phyloP scores from a whole-genome alignment of 2,113 vertebrate genomes.

The Passer domesticus region DNA sequence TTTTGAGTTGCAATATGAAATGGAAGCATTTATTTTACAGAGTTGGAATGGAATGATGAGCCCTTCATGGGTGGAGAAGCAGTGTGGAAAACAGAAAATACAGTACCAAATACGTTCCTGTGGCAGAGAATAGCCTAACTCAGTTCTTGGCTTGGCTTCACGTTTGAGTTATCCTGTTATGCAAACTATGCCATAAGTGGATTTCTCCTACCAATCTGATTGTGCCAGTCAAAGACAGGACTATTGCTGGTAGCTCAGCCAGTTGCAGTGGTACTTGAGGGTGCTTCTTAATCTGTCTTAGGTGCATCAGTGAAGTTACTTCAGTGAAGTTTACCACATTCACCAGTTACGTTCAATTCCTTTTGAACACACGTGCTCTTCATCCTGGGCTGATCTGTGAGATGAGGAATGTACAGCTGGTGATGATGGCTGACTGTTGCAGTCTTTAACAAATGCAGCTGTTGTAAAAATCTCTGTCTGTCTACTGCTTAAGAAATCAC shows the following conservation, averaged over 20 bases:
- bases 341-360: neutral
- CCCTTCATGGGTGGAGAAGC: neutral
- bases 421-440: neutral
- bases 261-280: neutral
- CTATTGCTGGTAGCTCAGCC: neutral
- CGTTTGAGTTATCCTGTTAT: neutral
- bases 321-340: neutral
- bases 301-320: neutral
- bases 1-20: neutral
- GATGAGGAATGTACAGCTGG: neutral
- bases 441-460: neutral
- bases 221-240: neutral
- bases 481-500: conserved; percentile 32
- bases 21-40: neutral
- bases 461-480: neutral
- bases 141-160: neutral
- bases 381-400: neutral
- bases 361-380: neutral
- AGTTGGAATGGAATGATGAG: neutral
- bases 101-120: neutral
- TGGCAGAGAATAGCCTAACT: neutral
- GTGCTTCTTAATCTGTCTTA: neutral
- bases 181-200: neutral
- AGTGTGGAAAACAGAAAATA: neutral
- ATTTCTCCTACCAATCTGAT: neutral